Conservation (phyloP, 2,797 vertebrate species). For the Myotis planiceps region DNA sequence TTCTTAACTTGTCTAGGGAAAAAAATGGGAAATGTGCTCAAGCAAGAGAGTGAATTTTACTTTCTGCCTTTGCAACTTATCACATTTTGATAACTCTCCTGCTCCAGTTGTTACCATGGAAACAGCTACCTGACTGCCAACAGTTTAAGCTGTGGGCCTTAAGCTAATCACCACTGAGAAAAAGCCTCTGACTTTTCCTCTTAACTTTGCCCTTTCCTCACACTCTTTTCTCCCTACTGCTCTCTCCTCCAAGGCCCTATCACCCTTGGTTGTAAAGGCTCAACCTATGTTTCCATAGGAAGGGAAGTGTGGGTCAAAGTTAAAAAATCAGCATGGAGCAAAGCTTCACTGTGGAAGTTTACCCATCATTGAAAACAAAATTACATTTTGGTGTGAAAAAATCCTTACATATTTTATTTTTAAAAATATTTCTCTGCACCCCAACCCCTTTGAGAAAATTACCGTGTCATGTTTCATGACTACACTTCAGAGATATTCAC, state of each 20-base stretch:
- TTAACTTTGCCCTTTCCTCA: constrained; percentile 54
- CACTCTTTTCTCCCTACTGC: not conserved
- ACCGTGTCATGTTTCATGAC: not conserved
- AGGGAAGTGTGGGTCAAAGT: not conserved
- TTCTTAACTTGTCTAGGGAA: not conserved
- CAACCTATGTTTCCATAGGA: constrained; percentile 66
- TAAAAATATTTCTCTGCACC: constrained; percentile 35
- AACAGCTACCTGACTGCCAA: constrained; percentile 59
- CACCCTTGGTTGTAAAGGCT: constrained; percentile 13
- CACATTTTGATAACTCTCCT: constrained; percentile 64
- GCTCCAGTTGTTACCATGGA: constrained; percentile 55
- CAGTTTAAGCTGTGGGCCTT: constrained; percentile 46
- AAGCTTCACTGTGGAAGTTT: constrained; percentile 5
- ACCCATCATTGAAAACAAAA: constrained; percentile 68
- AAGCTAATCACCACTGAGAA: constrained; percentile 67
- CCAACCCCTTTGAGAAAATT: not conserved
- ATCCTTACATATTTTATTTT: constrained; percentile 14
- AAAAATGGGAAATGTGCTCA: not conserved
- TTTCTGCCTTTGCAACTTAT: constrained; percentile 58
- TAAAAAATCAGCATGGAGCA: not conserved
- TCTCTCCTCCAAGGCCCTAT: not conserved
- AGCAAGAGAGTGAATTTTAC: constrained; percentile 51
- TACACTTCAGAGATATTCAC: not conserved
- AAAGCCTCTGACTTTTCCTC: constrained; percentile 51
- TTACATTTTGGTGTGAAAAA: constrained; percentile 50